Percentiles rank a stretch among this genome's conserved stretches.
Conservation (phyloP, 2,888 invertebrate genomes). For the Therioaphis trifolii region DNA sequence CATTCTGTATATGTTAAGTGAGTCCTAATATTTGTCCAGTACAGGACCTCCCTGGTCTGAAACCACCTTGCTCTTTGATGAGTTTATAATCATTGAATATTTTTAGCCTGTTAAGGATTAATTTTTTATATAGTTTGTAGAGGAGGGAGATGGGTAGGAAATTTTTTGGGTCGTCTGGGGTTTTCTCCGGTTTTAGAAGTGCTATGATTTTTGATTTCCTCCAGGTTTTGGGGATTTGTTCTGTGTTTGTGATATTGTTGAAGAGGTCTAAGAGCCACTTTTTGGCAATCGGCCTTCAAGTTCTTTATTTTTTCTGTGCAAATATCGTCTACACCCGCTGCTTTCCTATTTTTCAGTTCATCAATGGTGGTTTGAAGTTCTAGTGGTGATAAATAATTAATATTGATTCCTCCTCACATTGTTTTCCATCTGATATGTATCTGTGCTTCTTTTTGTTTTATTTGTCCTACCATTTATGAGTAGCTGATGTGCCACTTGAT, state of each 20-base stretch:
- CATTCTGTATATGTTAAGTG: slow-evolving; percentile 15
- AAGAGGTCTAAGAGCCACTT: slow-evolving; percentile 24
- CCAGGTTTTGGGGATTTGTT: slow-evolving; percentile 7
- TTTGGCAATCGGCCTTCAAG: slow-evolving; percentile 7
- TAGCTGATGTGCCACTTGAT: slow-evolving; percentile 53
- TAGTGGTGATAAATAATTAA: not conserved
- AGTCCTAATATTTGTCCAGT: slow-evolving; percentile 31
- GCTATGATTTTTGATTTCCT: slow-evolving; percentile 8
- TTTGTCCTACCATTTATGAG: slow-evolving; percentile 51
- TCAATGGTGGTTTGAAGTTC: slow-evolving; percentile 11
- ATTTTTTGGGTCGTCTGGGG: slow-evolving; percentile 10
- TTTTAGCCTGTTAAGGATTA: slow-evolving; percentile 34
- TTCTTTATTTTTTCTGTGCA: slow-evolving; percentile 24
- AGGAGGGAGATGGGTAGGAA: slow-evolving; percentile 2
- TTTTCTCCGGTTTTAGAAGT: slow-evolving; percentile 20
- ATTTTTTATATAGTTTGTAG: slow-evolving; percentile 7
- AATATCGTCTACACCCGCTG: slow-evolving; percentile 14
- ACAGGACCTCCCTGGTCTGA: slow-evolving; percentile 59
- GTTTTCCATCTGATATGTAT: not conserved
- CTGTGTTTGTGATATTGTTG: slow-evolving; percentile 8
- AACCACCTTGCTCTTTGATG: slow-evolving; percentile 61
- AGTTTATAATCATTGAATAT: slow-evolving; percentile 25
- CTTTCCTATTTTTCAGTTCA: slow-evolving; percentile 19
- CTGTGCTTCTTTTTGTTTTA: not conserved
- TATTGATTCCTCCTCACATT: not conserved